These are phyloP conservation scores for Anthoptus insignis DNA, from an alignment of 2,888 invertebrate species.

Conservation along the genomic window DNA sequence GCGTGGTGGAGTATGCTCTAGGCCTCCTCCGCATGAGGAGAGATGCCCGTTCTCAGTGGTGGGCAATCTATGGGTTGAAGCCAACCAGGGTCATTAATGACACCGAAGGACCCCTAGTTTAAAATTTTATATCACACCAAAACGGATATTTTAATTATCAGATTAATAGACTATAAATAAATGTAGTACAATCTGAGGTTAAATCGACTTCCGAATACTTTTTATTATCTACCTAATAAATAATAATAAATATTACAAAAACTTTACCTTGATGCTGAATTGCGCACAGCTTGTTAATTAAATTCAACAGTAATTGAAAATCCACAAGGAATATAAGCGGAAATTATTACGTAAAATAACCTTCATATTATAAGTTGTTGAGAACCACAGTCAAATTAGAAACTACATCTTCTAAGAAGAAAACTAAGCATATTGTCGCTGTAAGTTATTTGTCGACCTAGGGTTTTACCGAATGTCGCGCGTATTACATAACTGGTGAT, in stretches of 20 bases:
- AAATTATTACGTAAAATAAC: conserved; percentile 4
- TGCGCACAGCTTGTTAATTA: not conserved
- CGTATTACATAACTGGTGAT: conserved; percentile 14
- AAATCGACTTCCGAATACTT: not conserved
- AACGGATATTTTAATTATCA: too few species aligned
- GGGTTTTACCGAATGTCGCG: conserved; percentile 20
- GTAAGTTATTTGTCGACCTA: conserved; percentile 12
- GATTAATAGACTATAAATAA: not conserved
- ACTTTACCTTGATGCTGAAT: not conserved
- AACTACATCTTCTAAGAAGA: conserved; percentile 2
- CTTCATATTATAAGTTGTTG: conserved; percentile 7
- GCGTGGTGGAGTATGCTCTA: too few species aligned
- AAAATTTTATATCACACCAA: too few species aligned
- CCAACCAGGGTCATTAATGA: too few species aligned
- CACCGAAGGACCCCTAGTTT: too few species aligned
- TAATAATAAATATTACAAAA: not conserved
- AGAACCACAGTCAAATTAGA: not conserved
- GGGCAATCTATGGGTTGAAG: too few species aligned
- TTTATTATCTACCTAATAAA: not conserved
- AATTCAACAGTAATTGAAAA: not conserved
- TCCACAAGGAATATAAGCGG: not conserved
- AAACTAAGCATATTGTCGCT: not conserved
- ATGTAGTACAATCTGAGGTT: not conserved
- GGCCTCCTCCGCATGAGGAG: too few species aligned
- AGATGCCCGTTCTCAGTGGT: too few species aligned